Base-by-base conservation (phyloP, 2,797 vertebrate species). In the Onychomys arenicola region DNA sequence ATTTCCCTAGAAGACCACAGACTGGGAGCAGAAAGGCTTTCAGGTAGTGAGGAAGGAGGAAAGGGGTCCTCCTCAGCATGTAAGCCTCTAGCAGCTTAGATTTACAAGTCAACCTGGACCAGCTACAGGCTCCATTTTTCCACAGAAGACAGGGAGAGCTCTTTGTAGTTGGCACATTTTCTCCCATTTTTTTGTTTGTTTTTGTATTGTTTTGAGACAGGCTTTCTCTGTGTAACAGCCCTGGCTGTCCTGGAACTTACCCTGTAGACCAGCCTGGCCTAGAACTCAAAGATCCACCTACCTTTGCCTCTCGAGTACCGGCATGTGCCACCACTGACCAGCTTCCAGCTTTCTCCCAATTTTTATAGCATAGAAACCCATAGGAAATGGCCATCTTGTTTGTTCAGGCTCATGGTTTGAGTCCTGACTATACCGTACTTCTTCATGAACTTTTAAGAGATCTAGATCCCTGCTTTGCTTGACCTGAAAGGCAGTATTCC, bases 371-470 rank as follows among this genome's bases (percentile, higher is more conserved):
- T 97, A 95, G 95, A 97, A 97, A 88, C 93, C 94, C 14, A 40
- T 96, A 97, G 95, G 94, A 97, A 98, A 97, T 90, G 94, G 84
- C 96, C 97, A 9, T 73, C 55, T 95, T 92, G 55, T 95, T 98
- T 97, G 69, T 97, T 73, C 43, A 40, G 97, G 96, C 78, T 94
- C 76, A 13, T 95, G 97, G 95, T 95, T 92, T 96, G 95, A 98
- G 93, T 96, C 84, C 96, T 98, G 94, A 78, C 94, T 97, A 93
- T 96, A 97, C 94, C 61, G n/a, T n/a, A n/a, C n/a, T n/a, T 0
- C 5, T 97, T 97, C 97, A 89, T 97, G 97, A 88, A 98, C 98
- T 98, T 96, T 97, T 96, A 85, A 96, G 95, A 98, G 97, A 93
- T 96, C 94, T 96, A 97, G 98, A 95, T 97, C 94, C 97, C 95